These are phyloP conservation scores for Parauchenoglanis ngamensis DNA, from an alignment of 2,797 vertebrate genomes.

Conservation along the genomic window DNA sequence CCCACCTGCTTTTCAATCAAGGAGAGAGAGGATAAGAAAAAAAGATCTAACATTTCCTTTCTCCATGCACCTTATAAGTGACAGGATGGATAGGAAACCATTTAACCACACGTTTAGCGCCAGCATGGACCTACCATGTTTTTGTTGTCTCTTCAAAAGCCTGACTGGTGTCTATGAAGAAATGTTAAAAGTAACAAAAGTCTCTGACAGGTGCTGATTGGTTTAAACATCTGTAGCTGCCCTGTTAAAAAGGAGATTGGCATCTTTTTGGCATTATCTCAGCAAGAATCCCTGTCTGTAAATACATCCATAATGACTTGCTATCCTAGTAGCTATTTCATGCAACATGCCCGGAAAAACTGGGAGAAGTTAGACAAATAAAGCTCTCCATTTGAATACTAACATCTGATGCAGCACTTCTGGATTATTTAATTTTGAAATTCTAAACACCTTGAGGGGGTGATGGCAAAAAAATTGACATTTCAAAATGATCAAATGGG, in stretches of 20 bases:
- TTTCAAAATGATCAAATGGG: slow-evolving; percentile 58
- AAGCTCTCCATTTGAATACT: slow-evolving; percentile 55
- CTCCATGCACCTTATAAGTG: slow-evolving; percentile 31
- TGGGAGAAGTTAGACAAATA: slow-evolving; percentile 35
- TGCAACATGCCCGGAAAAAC: slow-evolving; percentile 42
- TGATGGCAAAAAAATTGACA: slow-evolving; percentile 49
- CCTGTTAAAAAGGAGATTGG: slow-evolving; percentile 69
- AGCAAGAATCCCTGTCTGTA: slow-evolving; percentile 71
- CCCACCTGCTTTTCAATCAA: slow-evolving; percentile 53
- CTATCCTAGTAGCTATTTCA: slow-evolving; percentile 40
- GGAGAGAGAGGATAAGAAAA: slow-evolving; percentile 2
- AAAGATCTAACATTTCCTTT: slow-evolving; percentile 10
- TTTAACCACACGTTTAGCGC: slow-evolving; percentile 42
- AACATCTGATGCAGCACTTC: slow-evolving; percentile 57
- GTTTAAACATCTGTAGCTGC: slow-evolving; percentile 68
- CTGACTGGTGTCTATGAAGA: slow-evolving; percentile 67
- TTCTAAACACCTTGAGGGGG: slow-evolving; percentile 49
- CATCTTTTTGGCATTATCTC: slow-evolving; percentile 70
- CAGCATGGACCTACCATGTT: slow-evolving; percentile 51
- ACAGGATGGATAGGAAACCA: slow-evolving; percentile 23
- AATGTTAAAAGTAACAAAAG: slow-evolving; percentile 62
- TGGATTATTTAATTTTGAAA: slow-evolving; percentile 59
- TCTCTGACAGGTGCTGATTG: slow-evolving; percentile 67
- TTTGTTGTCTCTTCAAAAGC: slow-evolving; percentile 53
- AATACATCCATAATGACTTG: slow-evolving; percentile 69